Base-by-base conservation (phyloP, 2,113 vertebrate genomes). In the Hippocampus comes region DNA sequence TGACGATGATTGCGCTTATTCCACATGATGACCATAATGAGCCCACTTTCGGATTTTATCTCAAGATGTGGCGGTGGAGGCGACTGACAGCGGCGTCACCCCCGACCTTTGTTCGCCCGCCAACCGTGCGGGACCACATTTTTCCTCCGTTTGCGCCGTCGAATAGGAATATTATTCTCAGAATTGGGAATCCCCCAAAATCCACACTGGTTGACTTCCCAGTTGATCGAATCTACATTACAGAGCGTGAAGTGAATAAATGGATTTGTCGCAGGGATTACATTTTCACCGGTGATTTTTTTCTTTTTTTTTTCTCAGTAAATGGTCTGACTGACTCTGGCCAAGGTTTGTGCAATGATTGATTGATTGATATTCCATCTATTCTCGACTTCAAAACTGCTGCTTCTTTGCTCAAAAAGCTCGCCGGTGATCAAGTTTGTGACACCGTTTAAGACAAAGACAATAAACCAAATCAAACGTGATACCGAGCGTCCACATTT, bases 1-100 rank as follows among this genome's bases (percentile, higher is more conserved):
- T 60, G 57, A 34, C 8, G 80, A 78, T 88, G 81, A 88, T 78
- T 85, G 77, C 46, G 65, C 81, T 78, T 85, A 86, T 74, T 81
- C 70, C 75, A 82, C 81, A 84, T 83, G 82, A 89, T 77, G 82
- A 81, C 75, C 60, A 59, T 84, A 82, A 84, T 78, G 81, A 87
- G 78, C n/a, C 76, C 53, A 43, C 75, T 77, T 86, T 73, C 48
- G 20, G 49, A 63, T 53, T 63, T 84, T 70, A 77, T 77, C 71
- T 82, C 67, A 41, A 77, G 75, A 81, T 27, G 7, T 48, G 38
- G 27, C 20, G 78, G 63, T 67, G 4, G 25, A 71, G 38, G 27
- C 72, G 75, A 78, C 66, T 75, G 80, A 81, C 81, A 80, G 75
- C 75, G 27, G 71, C 74, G 68, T 46, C 43, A 46, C 43, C 43